A percentile compares a stretch with the other conserved stretches of the same genome.
These are phyloP conservation scores for Myotis findleyi DNA, from an alignment of 2,797 vertebrate species.

Conservation along the genomic window DNA sequence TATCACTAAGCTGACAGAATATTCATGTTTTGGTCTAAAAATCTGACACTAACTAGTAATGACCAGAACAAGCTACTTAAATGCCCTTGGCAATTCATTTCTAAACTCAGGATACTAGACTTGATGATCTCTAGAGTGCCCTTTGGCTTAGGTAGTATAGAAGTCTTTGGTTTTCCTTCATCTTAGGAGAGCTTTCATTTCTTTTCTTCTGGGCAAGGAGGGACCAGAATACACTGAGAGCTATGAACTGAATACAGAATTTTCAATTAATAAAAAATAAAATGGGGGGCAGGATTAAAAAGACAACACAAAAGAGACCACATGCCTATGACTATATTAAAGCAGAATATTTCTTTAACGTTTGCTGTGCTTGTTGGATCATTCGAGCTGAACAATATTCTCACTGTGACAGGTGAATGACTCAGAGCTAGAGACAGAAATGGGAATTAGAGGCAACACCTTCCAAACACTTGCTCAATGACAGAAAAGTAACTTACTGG, in stretches of 20 bases:
- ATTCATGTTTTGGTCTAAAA: constrained; percentile 21
- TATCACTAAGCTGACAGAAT: neutral
- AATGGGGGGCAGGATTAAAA: neutral
- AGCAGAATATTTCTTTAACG: constrained; percentile 23
- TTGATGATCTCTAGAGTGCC: neutral
- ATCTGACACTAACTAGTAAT: constrained; percentile 18
- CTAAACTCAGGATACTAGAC: neutral
- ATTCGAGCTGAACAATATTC: neutral
- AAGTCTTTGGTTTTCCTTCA: constrained; percentile 16
- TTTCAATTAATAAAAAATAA: neutral
- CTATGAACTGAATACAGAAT: neutral
- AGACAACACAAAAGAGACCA: neutral
- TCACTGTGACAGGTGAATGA: neutral
- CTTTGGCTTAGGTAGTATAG: neutral
- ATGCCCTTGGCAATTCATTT: neutral
- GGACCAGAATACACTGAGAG: neutral
- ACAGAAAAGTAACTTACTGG: neutral
- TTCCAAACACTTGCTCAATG: constrained; percentile 27
- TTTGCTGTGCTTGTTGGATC: constrained; percentile 55
- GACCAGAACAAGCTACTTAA: constrained; percentile 23
- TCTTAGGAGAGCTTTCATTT: constrained; percentile 35
- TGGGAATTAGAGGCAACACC: neutral
- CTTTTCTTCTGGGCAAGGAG: constrained; percentile 24
- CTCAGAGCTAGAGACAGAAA: constrained; percentile 7
- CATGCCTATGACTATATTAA: neutral